Conservation (phyloP, 2,797 vertebrate species). For the Lutjanus argentimaculatus region DNA sequence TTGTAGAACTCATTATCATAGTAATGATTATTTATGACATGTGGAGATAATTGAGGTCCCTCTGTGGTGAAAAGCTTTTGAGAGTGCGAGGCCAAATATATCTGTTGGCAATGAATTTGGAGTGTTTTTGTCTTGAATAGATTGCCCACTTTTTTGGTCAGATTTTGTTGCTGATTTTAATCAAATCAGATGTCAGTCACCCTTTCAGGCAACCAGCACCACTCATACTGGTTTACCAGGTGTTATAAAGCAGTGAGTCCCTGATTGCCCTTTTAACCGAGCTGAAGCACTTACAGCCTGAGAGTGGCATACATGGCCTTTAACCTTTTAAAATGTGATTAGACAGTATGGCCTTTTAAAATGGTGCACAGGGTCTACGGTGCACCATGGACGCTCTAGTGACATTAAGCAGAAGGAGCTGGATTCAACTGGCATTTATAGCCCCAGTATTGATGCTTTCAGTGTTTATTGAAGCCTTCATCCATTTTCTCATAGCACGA, state of each 20-base stretch:
- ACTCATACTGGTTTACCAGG: constrained; percentile 23
- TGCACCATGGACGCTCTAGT: constrained; percentile 59
- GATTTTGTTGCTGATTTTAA: constrained; percentile 11
- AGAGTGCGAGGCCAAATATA: background rate
- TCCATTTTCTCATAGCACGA: constrained; percentile 35
- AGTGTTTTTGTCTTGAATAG: background rate
- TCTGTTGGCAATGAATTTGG: background rate
- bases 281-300: constrained; percentile 37
- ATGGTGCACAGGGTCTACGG: constrained; percentile 17
- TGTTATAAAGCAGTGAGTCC: constrained; percentile 34
- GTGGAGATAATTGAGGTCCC: background rate
- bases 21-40: background rate
- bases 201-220: background rate
- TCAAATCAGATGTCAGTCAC: constrained; percentile 26
- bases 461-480: constrained; percentile 60
- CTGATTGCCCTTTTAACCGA: constrained; percentile 52
- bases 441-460: constrained; percentile 57
- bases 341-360: constrained; percentile 66
- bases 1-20: background rate
- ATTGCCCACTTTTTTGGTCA: background rate
- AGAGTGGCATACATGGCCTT: constrained; percentile 52
- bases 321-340: constrained; percentile 69
- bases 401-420: constrained; percentile 69
- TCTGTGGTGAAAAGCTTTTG: background rate
- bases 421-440: constrained; percentile 72